These are phyloP conservation scores for Synergus umbraculus DNA, from an alignment of 2,888 invertebrate genomes.

Conservation along the genomic window DNA sequence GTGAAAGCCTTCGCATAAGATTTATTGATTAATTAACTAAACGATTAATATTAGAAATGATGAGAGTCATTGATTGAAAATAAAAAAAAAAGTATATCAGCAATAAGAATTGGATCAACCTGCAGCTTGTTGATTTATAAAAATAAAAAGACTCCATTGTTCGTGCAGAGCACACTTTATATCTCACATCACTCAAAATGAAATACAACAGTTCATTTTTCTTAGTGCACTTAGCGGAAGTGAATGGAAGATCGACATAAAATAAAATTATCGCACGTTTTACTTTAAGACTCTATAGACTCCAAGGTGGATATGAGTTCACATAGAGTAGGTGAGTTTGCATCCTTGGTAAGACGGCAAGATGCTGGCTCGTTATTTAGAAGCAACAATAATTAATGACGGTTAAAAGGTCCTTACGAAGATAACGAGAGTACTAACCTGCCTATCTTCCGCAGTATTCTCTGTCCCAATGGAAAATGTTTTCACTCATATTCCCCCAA, in stretches of 20 bases:
- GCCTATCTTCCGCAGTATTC: conserved; percentile 61
- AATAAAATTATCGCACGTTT: conserved; percentile 14
- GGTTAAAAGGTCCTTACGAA: conserved; percentile 62
- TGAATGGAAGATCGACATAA: conserved; percentile 29
- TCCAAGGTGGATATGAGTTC: not conserved
- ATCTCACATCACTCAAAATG: not conserved
- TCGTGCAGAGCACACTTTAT: not conserved
- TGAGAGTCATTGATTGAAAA: not conserved
- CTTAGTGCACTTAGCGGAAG: conserved; percentile 1
- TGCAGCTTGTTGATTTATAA: not conserved
- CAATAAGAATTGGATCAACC: not conserved
- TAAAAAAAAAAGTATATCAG: too few species aligned
- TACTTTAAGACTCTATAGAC: not conserved
- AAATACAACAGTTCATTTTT: not conserved
- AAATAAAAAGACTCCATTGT: not conserved
- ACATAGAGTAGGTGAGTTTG: conserved; percentile 43
- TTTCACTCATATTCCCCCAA: conserved; percentile 58
- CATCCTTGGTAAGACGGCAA: conserved; percentile 61
- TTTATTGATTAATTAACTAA: too few species aligned
- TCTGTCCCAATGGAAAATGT: conserved; percentile 63
- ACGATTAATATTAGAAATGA: not conserved
- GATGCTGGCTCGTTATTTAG: conserved; percentile 58
- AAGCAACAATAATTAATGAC: conserved; percentile 68
- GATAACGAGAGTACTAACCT: conserved; percentile 52
- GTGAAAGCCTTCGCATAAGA: too few species aligned